A percentile compares a stretch with the other conserved stretches of the same genome.
Conservation (phyloP, 2,888 invertebrate genomes). For the Pammene fasciana region DNA sequence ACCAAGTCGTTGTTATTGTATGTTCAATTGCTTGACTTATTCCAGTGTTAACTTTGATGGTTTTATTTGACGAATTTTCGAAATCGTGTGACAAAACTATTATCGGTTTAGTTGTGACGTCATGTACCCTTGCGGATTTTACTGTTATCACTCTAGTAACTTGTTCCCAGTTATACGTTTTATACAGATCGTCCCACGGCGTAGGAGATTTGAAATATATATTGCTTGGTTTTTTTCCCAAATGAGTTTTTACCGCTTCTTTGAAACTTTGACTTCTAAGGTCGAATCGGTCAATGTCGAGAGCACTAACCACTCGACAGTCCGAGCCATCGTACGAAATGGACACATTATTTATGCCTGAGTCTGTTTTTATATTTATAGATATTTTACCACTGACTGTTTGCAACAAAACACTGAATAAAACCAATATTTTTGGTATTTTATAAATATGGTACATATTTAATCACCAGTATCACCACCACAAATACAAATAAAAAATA, state of each 20-base stretch:
- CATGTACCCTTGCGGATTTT: conserved; percentile 58
- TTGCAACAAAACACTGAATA: conserved; percentile 11
- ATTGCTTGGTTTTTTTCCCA: conserved; percentile 55
- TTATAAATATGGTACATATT: not conserved
- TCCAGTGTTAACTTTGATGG: conserved; percentile 69
- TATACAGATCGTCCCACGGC: conserved; percentile 72
- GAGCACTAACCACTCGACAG: conserved; percentile 52
- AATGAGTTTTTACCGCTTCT: conserved; percentile 56
- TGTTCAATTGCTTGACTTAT: conserved; percentile 69
- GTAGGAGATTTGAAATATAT: conserved; percentile 67
- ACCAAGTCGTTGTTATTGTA: conserved; percentile 64
- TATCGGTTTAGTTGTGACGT: conserved; percentile 51
- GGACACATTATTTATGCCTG: conserved; percentile 48
- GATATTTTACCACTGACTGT: conserved; percentile 54
- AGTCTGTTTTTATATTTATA: conserved; percentile 53
- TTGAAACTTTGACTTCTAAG: conserved; percentile 53
- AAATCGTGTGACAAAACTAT: conserved; percentile 64
- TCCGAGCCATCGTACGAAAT: conserved; percentile 59
- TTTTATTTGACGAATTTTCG: conserved; percentile 61
- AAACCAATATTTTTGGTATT: not conserved
- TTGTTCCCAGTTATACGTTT: conserved; percentile 65
- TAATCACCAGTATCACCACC: too few species aligned
- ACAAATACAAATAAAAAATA: not conserved
- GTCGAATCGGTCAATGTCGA: conserved; percentile 60
- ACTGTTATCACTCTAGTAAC: conserved; percentile 57